Percentiles rank a stretch among this genome's conserved stretches.
Evolutionary conservation across 2,797 vertebrate genomes (phyloP).

Genomic region (Urophycis tenuis): DNA sequence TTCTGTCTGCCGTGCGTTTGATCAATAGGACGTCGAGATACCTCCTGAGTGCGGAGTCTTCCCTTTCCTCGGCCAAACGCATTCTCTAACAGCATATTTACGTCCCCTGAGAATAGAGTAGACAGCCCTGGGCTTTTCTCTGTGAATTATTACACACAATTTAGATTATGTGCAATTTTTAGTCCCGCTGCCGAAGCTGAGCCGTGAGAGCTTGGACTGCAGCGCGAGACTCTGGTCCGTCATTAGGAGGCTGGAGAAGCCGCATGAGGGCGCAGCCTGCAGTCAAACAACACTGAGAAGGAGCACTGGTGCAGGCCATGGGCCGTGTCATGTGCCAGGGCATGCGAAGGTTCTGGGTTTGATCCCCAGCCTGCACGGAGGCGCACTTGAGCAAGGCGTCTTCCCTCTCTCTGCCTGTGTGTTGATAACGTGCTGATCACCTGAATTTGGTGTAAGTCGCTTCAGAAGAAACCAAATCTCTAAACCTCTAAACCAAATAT

Average conservation of each 20-base stretch:
- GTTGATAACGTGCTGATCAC: background rate
- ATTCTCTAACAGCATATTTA: constrained; percentile 58
- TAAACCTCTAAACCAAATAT: background rate
- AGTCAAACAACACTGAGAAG: background rate
- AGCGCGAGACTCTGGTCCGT: background rate
- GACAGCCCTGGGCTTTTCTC: constrained; percentile 14
- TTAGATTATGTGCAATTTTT: constrained; percentile 15
- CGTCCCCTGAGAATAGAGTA: constrained; percentile 40
- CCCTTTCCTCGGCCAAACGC: constrained; percentile 40
- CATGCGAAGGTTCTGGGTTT: background rate
- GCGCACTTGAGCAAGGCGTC: too few relatives aligned
- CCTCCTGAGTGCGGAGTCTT: constrained; percentile 42
- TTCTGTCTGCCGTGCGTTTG: constrained; percentile 51
- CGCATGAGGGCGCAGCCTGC: too few relatives aligned
- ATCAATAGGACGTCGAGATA: constrained; percentile 42
- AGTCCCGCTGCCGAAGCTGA: background rate
- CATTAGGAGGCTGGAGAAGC: too few relatives aligned
- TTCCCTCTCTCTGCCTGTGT: too few relatives aligned
- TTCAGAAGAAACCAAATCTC: background rate
- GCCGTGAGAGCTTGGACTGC: background rate
- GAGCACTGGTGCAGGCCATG: background rate
- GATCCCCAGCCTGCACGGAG: background rate
- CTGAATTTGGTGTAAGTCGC: background rate
- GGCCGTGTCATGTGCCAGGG: too few relatives aligned
- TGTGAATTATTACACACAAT: constrained; percentile 32